A percentile compares a stretch with the other conserved stretches of the same genome.
These are phyloP conservation scores for Ophraella communa DNA, from an alignment of 2,888 invertebrate genomes.

Conservation along the genomic window DNA sequence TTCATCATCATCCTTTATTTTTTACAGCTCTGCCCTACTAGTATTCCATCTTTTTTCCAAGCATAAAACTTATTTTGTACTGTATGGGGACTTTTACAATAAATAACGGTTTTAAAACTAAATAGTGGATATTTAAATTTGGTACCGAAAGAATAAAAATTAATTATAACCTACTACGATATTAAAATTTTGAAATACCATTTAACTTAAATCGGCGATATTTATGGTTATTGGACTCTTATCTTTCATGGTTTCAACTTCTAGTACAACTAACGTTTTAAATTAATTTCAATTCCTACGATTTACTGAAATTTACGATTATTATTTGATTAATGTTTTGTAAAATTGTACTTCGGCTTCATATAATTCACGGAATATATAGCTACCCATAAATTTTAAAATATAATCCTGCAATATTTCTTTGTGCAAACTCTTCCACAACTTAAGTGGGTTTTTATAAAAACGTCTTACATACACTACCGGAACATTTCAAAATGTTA, in stretches of 20 bases:
- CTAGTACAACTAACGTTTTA: conserved; percentile 14
- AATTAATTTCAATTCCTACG: conserved; percentile 12
- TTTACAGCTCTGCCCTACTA: too few relatives aligned
- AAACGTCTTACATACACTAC: too few relatives aligned
- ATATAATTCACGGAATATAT: neutral
- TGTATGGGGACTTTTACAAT: too few relatives aligned
- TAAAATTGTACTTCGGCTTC: neutral
- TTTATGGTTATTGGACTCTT: conserved; percentile 15
- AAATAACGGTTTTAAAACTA: too few relatives aligned
- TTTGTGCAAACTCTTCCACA: neutral
- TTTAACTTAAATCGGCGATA: conserved; percentile 7
- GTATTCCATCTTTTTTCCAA: too few relatives aligned
- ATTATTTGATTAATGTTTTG: conserved; percentile 6
- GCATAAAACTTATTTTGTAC: too few relatives aligned
- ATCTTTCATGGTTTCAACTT: conserved; percentile 9
- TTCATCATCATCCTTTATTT: too few relatives aligned
- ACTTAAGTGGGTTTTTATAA: neutral
- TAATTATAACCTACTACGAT: too few relatives aligned
- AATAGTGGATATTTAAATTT: too few relatives aligned
- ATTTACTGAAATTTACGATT: conserved; percentile 11
- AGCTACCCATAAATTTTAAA: neutral
- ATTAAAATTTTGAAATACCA: neutral
- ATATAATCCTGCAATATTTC: neutral
- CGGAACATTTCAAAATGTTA: too few relatives aligned
- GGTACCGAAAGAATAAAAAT: too few relatives aligned